Percentiles rank a stretch among this genome's conserved stretches.
These are phyloP conservation scores for Odontomachus brunneus DNA, from an alignment of 1,140 invertebrate genomes.

Conservation along the genomic window DNA sequence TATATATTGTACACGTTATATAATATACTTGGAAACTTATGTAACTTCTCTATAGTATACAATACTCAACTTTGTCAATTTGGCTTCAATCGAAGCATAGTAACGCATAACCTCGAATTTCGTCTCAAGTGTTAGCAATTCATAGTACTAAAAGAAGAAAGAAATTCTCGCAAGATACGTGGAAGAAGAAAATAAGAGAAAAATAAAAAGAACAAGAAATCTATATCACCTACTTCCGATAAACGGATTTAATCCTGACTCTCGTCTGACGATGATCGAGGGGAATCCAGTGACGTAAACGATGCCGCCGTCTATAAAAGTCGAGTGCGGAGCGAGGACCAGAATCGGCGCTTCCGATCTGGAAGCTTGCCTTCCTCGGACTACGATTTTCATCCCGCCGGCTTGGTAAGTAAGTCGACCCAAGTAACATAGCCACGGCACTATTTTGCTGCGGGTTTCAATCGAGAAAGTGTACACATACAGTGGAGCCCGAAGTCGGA, in stretches of 20 bases:
- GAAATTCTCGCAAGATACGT: no score
- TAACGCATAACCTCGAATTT: no score
- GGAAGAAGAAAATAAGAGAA: background rate
- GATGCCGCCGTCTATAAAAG: slow-evolving; percentile 94
- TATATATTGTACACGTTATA: no score
- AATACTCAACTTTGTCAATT: background rate
- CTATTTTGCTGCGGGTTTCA: slow-evolving; percentile 82
- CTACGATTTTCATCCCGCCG: slow-evolving; percentile 91
- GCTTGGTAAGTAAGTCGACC: slow-evolving; percentile 90
- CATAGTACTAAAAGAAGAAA: no score
- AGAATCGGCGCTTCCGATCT: slow-evolving; percentile 92
- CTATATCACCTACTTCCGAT: slow-evolving; percentile 91
- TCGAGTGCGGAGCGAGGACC: slow-evolving; percentile 94
- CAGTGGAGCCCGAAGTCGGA: slow-evolving; percentile 15
- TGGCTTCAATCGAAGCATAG: slow-evolving; percentile 3
- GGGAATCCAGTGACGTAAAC: slow-evolving; percentile 92
- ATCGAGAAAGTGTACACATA: slow-evolving; percentile 58
- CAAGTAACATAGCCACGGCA: slow-evolving; percentile 89
- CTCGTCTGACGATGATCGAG: slow-evolving; percentile 91
- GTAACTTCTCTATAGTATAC: background rate
- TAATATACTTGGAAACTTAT: no score
- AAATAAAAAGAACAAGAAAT: slow-evolving; percentile 1
- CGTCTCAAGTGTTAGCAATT: no score
- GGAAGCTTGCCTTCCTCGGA: slow-evolving; percentile 91
- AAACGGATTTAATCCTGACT: slow-evolving; percentile 91